phyloP scores from a whole-genome alignment of 2,797 vertebrate species.

The Hylomyscus alleni region DNA sequence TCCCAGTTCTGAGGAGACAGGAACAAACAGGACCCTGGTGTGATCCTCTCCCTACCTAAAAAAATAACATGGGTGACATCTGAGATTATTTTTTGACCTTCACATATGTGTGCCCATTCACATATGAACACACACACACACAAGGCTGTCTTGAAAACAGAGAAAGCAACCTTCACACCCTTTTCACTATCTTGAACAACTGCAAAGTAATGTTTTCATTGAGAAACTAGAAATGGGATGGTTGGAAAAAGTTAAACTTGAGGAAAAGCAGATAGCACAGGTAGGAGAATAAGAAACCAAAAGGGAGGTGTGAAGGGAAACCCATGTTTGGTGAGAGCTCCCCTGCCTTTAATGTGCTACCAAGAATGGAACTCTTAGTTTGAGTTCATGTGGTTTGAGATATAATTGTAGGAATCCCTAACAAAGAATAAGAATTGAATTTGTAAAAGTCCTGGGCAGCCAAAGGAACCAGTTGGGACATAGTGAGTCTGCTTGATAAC shows the following conservation, averaged over 20 bases:
- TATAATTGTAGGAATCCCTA: not conserved
- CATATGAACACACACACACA: not conserved
- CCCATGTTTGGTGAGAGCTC: not conserved
- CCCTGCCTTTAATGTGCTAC: not conserved
- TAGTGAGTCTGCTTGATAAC: not conserved
- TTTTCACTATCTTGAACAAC: slow-evolving; percentile 23
- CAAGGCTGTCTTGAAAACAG: not conserved
- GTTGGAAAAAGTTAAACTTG: not conserved
- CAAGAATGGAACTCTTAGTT: not conserved
- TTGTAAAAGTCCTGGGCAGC: not conserved
- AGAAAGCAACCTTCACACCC: not conserved
- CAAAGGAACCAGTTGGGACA: not conserved
- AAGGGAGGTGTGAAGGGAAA: not conserved
- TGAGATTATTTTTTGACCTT: not conserved
- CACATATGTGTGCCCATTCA: not conserved
- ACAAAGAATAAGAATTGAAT: not conserved
- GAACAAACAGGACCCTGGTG: too few relatives aligned
- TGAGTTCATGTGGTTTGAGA: slow-evolving; percentile 8
- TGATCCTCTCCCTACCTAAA: not conserved
- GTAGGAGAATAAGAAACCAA: not conserved
- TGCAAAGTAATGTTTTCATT: not conserved
- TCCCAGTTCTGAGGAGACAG: not conserved
- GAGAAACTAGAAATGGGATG: not conserved
- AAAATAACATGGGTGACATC: not conserved
- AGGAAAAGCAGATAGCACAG: not conserved